Percentiles rank a stretch among this genome's conserved stretches.
Evolutionary conservation across 2,113 vertebrate genomes (phyloP).

Genomic region (Aplodontia rufa): DNA sequence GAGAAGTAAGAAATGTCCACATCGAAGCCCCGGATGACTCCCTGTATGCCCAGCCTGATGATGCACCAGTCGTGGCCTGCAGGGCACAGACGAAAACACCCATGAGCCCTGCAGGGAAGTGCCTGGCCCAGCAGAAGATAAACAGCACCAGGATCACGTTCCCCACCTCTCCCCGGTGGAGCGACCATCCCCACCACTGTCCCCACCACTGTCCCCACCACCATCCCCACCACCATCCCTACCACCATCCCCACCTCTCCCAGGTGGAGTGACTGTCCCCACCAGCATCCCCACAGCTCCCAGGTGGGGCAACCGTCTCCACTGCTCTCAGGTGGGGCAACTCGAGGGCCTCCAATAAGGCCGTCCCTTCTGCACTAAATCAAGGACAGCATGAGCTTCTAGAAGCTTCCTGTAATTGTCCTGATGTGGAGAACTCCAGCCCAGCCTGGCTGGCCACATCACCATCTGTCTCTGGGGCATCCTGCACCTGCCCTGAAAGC

Average conservation of each 20-base stretch:
- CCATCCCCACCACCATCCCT: too few species aligned
- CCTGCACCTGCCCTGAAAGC: too few species aligned
- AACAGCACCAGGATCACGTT: too few species aligned
- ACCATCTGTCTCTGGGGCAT: rapidly evolving
- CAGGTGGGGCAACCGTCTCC: too few species aligned
- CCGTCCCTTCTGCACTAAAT: not conserved
- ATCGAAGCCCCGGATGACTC: conserved; percentile 81
- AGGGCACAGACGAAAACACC: not conserved
- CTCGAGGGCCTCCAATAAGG: not conserved
- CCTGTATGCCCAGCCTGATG: conserved; percentile 83
- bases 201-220: too few species aligned
- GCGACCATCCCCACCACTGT: too few species aligned
- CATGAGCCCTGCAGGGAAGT: not conserved
- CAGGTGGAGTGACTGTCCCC: too few species aligned
- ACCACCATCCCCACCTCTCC: too few species aligned
- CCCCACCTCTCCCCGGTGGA: too few species aligned
- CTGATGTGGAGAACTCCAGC: rapidly evolving
- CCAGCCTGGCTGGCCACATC: not conserved
- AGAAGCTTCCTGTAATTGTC: rapidly evolving
- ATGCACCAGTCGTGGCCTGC: conserved; percentile 86
- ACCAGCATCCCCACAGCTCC: too few species aligned
- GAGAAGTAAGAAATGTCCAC: conserved; percentile 88
- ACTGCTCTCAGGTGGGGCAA: too few species aligned
- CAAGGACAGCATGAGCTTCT: not conserved
- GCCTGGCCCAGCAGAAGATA: too few species aligned